phyloP scores from a whole-genome alignment of 2,888 invertebrate species.

The Drosophila tripunctata region DNA sequence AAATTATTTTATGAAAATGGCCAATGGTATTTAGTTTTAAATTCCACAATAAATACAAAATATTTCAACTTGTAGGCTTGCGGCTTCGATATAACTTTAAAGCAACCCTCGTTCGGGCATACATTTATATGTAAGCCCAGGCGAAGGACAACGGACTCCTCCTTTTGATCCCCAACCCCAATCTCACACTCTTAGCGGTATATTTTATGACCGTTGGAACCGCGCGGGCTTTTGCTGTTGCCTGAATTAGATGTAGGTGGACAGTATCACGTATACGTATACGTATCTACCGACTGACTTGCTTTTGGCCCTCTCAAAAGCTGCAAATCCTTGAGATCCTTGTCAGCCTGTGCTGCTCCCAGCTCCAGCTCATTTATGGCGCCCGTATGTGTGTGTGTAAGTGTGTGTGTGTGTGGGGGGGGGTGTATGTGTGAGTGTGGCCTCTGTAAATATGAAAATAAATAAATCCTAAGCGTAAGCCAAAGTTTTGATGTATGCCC shows the following conservation, averaged over 20 bases:
- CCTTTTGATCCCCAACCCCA: slow-evolving; percentile 16
- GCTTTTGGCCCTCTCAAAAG: slow-evolving; percentile 44
- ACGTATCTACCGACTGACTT: slow-evolving; percentile 32
- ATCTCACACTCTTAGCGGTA: neutral
- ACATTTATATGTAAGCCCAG: slow-evolving; percentile 31
- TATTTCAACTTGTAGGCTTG: no score
- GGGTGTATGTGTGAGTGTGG: slow-evolving; percentile 42
- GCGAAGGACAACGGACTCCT: slow-evolving; percentile 43
- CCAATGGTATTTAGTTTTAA: no score
- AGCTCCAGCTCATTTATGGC: slow-evolving; percentile 49
- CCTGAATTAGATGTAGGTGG: slow-evolving; percentile 72
- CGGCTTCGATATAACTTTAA: neutral
- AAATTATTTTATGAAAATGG: no score
- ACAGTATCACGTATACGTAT: slow-evolving; percentile 30
- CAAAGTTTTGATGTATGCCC: slow-evolving; percentile 81
- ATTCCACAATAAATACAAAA: no score
- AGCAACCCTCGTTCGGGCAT: slow-evolving; percentile 29
- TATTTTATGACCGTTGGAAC: slow-evolving; percentile 63
- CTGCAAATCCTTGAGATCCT: slow-evolving; percentile 82
- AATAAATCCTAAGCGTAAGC: slow-evolving; percentile 80
- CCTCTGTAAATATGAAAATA: slow-evolving; percentile 80
- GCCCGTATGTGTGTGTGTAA: slow-evolving; percentile 2
- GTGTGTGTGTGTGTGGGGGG: slow-evolving; percentile 3
- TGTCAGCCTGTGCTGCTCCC: slow-evolving; percentile 48
- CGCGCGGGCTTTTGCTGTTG: slow-evolving; percentile 34